Evolutionary conservation across 1,140 invertebrate species (phyloP), one percentile per base, ranked within the genome.

Genomic region (Drosophila willistoni): DNA sequence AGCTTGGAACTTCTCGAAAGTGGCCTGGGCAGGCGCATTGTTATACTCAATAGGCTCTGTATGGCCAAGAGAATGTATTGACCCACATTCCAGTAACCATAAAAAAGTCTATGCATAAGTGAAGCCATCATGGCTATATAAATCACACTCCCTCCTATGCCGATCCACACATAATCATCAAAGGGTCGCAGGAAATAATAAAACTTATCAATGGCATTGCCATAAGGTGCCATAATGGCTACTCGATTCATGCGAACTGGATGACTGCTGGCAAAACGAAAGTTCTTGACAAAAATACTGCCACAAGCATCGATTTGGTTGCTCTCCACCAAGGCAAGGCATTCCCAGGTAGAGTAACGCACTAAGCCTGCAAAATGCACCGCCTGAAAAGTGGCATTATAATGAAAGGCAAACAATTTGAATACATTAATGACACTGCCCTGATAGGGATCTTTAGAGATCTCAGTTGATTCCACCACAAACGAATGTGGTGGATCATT

Each of bases 171-270:
- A 9, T 47, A 17, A 1, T 3, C 7, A 33, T 77, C 75, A n/a
- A 77, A 77, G 17, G 75, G 75, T 5, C 63, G 68, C 14, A 78
- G 64, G 7, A 77, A 77, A n/a, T 77, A 77, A 51, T 59, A 42
- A 59, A 77, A 77, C 63, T 77, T 77, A 1, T 78, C 59, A 25
- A 78, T 78, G 29, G 74, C 68, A 29, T 78, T 71, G 19, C 75
- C 75, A 51, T 71, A 78, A n/a, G 75, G 75, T 0, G 75, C 68
- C 75, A 78, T 77, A 6, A 76, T 60, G 9, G 22, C 73, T 66
- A 76, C 73, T 0, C 73, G 65, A 55, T 76, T 76, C 13, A 76
- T 12, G 6, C 73, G 60, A 17, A 77, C 60, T 2, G 73, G 65
- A 33, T 70, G 54, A 3, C 73, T 76, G 60, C 66, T 76, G 36